Evolutionary conservation across 2,113 vertebrate genomes (phyloP), one percentile per base, ranked within the genome.

Genomic region (Noctilio leporinus): DNA sequence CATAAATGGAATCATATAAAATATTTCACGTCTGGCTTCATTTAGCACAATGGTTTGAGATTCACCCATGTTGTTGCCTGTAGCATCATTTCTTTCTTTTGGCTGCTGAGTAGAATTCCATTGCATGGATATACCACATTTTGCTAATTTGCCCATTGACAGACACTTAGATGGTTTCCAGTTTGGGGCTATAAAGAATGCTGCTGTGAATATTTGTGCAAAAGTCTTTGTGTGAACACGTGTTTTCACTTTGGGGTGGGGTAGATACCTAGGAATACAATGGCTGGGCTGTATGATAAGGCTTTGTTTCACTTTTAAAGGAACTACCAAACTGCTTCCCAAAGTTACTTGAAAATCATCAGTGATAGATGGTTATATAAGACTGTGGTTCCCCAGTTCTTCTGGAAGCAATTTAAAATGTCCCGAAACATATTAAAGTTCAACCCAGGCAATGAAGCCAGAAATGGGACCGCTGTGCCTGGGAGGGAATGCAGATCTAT

Each of bases 401-500:
- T 84, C 86, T 47, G 86, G 86, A 95, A 92, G 51, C 30, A 14
- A 30, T 59, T 45, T 7, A 51, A 51, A 81, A 38, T 35, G 72
- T 40, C 82, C 40, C 20, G 45, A 43, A 45, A 73, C 16, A 22
- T n/a, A 10, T 33, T 6, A 35, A 24, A 65, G 43, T 64, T 59
- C 24, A 19, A 3, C 26, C 19, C 1, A 5, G 20, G 43, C 69
- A 7, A 0, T 9, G 8, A n/a, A 47, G 33, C 33, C 10, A 16
- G 84, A 10, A 24, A 19, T 38, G 0, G 12, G 19, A 10, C 33
- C 30, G n/a, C 10, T 0, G 22, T 5, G 40, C 38, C 11, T 9
- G 0, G 1, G 10, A 7, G 45, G 49, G 17, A 26, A 3, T 5
- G 7, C 11, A 3, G n/a, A 5, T 8, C 28, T 69, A 11, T 0